Conservation (phyloP, 2,888 invertebrate genomes). For the Philereme vetulata region DNA sequence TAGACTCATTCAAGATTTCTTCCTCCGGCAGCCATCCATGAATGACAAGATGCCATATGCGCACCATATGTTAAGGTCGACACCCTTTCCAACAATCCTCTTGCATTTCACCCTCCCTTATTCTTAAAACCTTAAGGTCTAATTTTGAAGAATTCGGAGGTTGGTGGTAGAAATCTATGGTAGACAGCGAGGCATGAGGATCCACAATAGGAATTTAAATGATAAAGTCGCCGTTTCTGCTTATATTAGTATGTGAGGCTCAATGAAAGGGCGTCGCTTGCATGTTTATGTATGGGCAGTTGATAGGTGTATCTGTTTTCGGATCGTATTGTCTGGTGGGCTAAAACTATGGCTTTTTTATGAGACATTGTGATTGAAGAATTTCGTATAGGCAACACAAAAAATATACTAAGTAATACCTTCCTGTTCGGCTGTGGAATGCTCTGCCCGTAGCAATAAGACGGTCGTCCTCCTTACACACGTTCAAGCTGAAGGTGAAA, state of each 20-base stretch:
- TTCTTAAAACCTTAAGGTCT: conserved; percentile 13
- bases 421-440: no score
- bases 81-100: conserved; percentile 33
- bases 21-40: conserved; percentile 26
- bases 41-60: conserved; percentile 42
- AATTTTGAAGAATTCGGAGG: conserved; percentile 11
- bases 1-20: conserved; percentile 26
- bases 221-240: conserved; percentile 42
- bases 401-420: no score
- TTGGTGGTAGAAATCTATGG: conserved; percentile 24
- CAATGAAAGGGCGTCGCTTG: conserved; percentile 31
- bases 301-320: conserved; percentile 1
- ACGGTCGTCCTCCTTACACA: no score
- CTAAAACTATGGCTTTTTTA: background rate
- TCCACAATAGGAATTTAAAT: conserved; percentile 54
- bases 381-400: background rate
- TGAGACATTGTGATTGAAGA: no score
- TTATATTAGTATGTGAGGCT: conserved; percentile 40
- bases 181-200: conserved; percentile 44
- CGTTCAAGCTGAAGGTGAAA: no score
- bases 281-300: conserved; percentile 21
- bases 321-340: conserved; percentile 4
- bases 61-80: conserved; percentile 45
- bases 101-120: conserved; percentile 12
- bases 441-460: no score